Conservation (phyloP, 2,888 invertebrate species). For the Chaetogeoica ovagalla region DNA sequence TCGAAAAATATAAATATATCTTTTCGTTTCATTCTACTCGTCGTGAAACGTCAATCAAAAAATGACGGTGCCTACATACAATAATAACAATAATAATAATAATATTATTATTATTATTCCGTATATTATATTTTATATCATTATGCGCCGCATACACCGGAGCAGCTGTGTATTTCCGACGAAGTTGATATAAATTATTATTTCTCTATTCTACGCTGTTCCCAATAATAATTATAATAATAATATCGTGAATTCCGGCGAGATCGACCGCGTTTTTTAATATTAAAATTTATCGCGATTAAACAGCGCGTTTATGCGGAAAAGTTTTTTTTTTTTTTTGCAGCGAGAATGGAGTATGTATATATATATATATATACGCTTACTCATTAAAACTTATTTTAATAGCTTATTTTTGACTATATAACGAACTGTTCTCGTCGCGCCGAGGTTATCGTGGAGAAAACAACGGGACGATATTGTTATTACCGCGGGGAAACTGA, state of each 20-base stretch:
- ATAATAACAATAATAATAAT: too few relatives aligned
- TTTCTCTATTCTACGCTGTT: too few relatives aligned
- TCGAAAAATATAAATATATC: too few relatives aligned
- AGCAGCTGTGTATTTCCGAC: not conserved
- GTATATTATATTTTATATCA: too few relatives aligned
- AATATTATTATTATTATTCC: too few relatives aligned
- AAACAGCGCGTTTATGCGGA: conserved; percentile 13
- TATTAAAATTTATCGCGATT: conserved; percentile 16
- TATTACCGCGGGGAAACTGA: not conserved
- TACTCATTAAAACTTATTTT: conserved; percentile 31
- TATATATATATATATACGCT: not conserved
- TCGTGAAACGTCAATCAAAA: not conserved
- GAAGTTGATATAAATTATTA: too few relatives aligned
- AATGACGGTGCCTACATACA: not conserved
- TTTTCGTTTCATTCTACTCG: too few relatives aligned
- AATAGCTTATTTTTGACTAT: conserved; percentile 14
- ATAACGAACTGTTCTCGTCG: not conserved
- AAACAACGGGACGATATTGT: not conserved
- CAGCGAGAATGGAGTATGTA: not conserved
- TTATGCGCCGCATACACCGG: too few relatives aligned
- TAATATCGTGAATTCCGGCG: not conserved
- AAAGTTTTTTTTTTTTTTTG: conserved; percentile 23
- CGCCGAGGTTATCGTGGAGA: not conserved
- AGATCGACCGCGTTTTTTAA: not conserved
- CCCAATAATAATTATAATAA: too few relatives aligned